Evolutionary conservation across 2,797 vertebrate genomes (phyloP).

Genomic region (Tadarida brasiliensis): DNA sequence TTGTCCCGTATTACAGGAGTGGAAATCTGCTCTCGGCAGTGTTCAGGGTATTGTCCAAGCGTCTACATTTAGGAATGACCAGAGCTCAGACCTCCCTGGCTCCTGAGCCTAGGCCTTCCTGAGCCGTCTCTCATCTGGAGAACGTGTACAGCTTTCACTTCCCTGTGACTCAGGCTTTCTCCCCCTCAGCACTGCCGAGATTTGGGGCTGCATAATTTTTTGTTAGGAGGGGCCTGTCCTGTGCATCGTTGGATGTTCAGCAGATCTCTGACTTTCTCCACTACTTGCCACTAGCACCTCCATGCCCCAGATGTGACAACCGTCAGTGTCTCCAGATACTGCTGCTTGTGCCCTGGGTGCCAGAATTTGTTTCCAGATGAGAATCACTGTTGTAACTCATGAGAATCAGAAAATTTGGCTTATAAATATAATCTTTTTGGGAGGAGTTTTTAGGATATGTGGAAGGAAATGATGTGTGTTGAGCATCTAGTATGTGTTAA

Average conservation of each 20-base stretch:
- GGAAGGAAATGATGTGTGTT: neutral
- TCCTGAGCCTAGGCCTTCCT: neutral
- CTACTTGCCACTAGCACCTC: neutral
- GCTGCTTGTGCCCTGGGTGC: neutral
- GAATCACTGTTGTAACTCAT: neutral
- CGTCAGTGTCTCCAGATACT: neutral
- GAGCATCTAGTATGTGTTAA: neutral
- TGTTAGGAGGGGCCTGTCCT: neutral
- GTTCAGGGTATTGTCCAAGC: neutral
- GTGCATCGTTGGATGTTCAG: neutral
- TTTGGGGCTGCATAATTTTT: neutral
- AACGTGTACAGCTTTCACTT: too few species aligned
- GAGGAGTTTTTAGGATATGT: neutral
- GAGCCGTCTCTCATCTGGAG: neutral
- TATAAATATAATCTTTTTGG: neutral
- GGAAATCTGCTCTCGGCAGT: neutral
- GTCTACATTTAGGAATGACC: neutral
- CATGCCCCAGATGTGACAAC: neutral
- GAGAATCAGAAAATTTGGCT: neutral
- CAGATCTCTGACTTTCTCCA: neutral
- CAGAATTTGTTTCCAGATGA: neutral
- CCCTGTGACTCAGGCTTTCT: neutral
- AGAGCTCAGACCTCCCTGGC: neutral
- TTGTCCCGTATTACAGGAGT: rapidly evolving
- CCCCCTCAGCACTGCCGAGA: conserved; percentile 77